A percentile compares a stretch with the other conserved stretches of the same genome.
Evolutionary conservation across 2,113 vertebrate species (phyloP).

Genomic region (Cyprinodon tularosa): DNA sequence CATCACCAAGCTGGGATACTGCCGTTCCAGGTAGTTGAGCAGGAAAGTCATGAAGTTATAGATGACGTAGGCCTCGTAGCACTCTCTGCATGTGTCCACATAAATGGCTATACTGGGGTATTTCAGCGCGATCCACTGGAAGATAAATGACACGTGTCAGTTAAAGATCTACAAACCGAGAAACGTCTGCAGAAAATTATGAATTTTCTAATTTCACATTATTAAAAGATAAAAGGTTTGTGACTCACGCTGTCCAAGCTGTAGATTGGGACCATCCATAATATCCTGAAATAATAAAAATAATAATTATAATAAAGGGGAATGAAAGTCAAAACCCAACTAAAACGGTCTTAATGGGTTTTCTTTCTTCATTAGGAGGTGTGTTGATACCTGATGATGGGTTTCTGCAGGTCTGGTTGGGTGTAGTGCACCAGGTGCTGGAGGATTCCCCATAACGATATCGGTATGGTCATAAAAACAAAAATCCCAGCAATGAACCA

Average conservation of each 20-base stretch:
- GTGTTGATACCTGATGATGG: slow-evolving; percentile 90
- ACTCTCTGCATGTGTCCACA: slow-evolving; percentile 98
- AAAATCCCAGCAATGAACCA: slow-evolving; percentile 99
- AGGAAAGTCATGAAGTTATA: slow-evolving; percentile 99
- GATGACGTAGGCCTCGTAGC: slow-evolving; percentile 98
- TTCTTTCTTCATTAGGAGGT: neutral
- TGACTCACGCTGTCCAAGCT: slow-evolving; percentile 97
- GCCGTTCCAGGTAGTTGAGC: slow-evolving; percentile 93
- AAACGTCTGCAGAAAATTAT: neutral
- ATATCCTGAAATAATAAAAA: slow-evolving; percentile 83
- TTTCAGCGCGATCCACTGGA: slow-evolving; percentile 95
- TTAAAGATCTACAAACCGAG: neutral
- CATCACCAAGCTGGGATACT: slow-evolving; percentile 91
- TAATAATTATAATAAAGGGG: neutral
- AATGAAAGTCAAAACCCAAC: neutral
- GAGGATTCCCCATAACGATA: slow-evolving; percentile 96
- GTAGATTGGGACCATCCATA: slow-evolving; percentile 99
- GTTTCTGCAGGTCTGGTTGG: slow-evolving; percentile 96
- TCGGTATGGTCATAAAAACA: slow-evolving; percentile 94
- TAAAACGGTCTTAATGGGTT: neutral
- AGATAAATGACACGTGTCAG: slow-evolving; percentile 5
- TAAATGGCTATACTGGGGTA: slow-evolving; percentile 96
- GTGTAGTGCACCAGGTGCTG: slow-evolving; percentile 98
- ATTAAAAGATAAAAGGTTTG: neutral
- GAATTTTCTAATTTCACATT: neutral